phyloP scores from a whole-genome alignment of 2,797 vertebrate species.

The Rhynchotus rufescens region DNA sequence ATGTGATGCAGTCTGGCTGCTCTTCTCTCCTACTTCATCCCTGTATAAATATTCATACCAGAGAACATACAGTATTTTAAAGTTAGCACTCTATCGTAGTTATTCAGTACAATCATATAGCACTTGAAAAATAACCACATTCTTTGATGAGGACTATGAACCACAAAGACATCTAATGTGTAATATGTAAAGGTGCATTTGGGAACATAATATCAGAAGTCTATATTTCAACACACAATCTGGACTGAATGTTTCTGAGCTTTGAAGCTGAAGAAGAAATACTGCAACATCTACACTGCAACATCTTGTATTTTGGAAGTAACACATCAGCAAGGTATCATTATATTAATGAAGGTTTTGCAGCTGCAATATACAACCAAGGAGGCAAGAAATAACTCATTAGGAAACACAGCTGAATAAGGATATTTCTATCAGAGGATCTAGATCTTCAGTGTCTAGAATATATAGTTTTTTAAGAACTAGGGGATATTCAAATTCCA shows the following conservation, averaged over 20 bases:
- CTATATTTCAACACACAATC: neutral
- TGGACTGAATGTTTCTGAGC: neutral
- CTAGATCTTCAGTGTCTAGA: neutral
- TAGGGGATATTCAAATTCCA: neutral
- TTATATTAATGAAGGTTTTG: conserved; percentile 21
- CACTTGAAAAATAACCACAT: neutral
- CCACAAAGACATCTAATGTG: neutral
- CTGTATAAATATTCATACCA: neutral
- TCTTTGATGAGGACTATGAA: neutral
- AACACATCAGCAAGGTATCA: conserved; percentile 11
- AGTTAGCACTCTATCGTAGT: neutral
- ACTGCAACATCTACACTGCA: neutral
- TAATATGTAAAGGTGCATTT: neutral
- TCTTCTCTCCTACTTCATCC: neutral
- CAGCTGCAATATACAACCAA: conserved; percentile 39
- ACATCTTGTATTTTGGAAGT: neutral
- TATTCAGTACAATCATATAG: neutral
- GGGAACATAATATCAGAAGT: neutral
- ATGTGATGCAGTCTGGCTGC: neutral
- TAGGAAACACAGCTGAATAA: neutral
- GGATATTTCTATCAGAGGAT: neutral
- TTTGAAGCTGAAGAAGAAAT: neutral
- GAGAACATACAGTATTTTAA: neutral
- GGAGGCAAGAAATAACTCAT: conserved; percentile 28
- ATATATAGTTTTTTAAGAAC: neutral